phyloP scores from a whole-genome alignment of 2,888 invertebrate genomes.

The Pharmacophagus antenor region DNA sequence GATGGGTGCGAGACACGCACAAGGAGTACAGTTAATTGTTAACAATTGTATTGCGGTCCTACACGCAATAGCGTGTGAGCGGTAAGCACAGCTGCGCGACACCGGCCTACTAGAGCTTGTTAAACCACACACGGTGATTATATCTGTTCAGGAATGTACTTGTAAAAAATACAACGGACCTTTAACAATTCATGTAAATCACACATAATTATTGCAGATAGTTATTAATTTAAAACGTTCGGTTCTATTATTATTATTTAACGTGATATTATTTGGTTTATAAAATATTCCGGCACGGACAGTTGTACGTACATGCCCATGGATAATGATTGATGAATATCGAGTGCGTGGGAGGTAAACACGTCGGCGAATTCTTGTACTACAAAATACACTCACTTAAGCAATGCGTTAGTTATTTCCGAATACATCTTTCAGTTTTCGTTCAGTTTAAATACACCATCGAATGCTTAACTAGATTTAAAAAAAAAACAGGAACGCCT shows the following conservation, averaged over 20 bases:
- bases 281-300: constrained; percentile 55
- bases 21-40: constrained; percentile 74
- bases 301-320: constrained; percentile 55
- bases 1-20: constrained; percentile 70
- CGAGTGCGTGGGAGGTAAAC: constrained; percentile 60
- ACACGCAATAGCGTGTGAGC: constrained; percentile 70
- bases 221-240: not conserved
- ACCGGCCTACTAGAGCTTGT: constrained; percentile 35
- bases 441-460: constrained; percentile 24
- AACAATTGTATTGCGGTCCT: constrained; percentile 71
- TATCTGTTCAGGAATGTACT: not conserved
- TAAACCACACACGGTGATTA: constrained; percentile 12
- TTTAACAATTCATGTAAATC: constrained; percentile 33
- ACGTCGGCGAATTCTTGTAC: constrained; percentile 56
- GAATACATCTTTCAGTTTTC: constrained; percentile 51
- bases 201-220: constrained; percentile 31
- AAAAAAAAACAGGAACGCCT: not conserved
- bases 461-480: constrained; percentile 2
- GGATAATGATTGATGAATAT: constrained; percentile 67
- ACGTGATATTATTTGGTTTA: constrained; percentile 47
- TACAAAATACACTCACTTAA: constrained; percentile 59
- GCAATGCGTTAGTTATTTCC: constrained; percentile 52
- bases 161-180: not conserved
- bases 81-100: constrained; percentile 50
- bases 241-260: constrained; percentile 40